Evolutionary conservation across 2,797 vertebrate species (phyloP).

Genomic region (Chloroceryle inda): DNA sequence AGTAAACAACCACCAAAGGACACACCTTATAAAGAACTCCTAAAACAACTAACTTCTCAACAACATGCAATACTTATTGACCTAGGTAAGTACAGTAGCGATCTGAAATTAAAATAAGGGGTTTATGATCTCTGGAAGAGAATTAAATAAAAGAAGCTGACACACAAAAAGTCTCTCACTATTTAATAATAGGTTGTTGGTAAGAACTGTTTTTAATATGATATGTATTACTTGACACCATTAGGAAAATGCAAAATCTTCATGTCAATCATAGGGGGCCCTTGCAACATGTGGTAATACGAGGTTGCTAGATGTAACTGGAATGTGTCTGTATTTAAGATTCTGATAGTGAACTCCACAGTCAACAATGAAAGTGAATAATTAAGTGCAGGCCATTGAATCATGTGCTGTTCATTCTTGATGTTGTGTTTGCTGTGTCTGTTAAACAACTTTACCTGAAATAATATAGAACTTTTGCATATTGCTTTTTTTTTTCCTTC

Average conservation of each 20-base stretch:
- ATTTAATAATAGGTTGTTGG: background rate
- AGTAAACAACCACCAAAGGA: constrained; percentile 86
- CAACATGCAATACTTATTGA: constrained; percentile 98
- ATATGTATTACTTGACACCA: background rate
- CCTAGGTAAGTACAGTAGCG: constrained; percentile 85
- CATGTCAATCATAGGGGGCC: background rate
- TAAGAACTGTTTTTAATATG: background rate
- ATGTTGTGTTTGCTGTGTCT: background rate
- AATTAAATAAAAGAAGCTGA: background rate
- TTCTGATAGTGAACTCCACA: background rate
- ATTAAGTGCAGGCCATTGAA: background rate
- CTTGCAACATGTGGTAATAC: background rate
- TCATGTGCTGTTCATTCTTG: background rate
- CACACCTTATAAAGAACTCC: constrained; percentile 92
- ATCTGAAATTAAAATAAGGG: background rate
- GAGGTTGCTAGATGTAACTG: background rate
- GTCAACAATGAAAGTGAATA: background rate
- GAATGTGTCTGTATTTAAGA: background rate
- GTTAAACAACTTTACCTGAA: background rate
- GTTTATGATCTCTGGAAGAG: background rate
- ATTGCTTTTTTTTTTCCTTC: background rate
- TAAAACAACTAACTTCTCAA: constrained; percentile 95
- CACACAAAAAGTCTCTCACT: background rate
- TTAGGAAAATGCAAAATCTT: background rate
- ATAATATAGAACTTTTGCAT: background rate